phyloP scores from a whole-genome alignment of 2,797 vertebrate species.

The Amphiprion clarkii region DNA sequence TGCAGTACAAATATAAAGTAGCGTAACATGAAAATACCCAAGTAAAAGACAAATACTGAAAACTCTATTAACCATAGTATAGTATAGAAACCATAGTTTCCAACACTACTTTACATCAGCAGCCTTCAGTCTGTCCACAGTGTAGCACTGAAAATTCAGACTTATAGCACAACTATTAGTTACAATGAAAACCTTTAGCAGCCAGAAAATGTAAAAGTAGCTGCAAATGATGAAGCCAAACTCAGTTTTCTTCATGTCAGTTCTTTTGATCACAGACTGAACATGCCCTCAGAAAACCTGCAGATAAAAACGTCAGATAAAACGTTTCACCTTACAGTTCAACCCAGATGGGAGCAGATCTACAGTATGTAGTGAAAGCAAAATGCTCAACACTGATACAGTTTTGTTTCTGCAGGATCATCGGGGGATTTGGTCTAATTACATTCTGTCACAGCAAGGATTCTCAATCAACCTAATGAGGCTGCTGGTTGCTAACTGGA shows the following conservation, averaged over 20 bases:
- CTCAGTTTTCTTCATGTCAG: neutral
- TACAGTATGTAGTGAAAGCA: constrained; percentile 16
- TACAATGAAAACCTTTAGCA: neutral
- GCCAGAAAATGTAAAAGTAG: neutral
- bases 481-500: constrained; percentile 33
- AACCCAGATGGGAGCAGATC: constrained; percentile 15
- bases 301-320: constrained; percentile 7
- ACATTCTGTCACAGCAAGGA: constrained; percentile 61
- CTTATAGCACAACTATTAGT: neutral
- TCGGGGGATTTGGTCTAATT: constrained; percentile 70
- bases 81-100: neutral
- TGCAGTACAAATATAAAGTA: neutral
- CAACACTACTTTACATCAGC: constrained; percentile 4
- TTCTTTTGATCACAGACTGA: neutral
- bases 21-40: neutral
- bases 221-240: neutral
- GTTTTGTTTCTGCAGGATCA: constrained; percentile 52
- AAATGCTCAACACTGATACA: constrained; percentile 36
- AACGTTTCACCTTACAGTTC: constrained; percentile 16
- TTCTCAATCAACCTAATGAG: constrained; percentile 71
- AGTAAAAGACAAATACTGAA: neutral
- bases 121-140: constrained; percentile 10
- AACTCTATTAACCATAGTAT: neutral
- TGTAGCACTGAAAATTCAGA: neutral
- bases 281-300: neutral